phyloP scores from a whole-genome alignment of 2,888 invertebrate species.

The Platycheirus rosarum region DNA sequence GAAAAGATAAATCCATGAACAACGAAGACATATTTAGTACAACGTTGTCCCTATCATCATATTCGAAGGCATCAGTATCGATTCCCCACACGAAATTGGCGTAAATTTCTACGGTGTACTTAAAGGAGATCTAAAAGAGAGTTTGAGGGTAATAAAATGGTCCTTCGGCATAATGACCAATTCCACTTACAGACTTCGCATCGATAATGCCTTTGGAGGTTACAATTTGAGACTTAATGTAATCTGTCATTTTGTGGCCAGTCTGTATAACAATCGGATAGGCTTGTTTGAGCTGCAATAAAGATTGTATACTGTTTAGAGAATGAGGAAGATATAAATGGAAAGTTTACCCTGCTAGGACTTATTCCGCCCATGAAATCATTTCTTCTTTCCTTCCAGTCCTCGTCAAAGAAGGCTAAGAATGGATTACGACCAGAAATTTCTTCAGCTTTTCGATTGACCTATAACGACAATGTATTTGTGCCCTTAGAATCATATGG shows the following conservation, averaged over 20 bases:
- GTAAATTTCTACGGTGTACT: constrained; percentile 77
- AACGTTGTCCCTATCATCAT: constrained; percentile 69
- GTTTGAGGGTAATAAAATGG: constrained; percentile 30
- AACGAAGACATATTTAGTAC: constrained; percentile 75
- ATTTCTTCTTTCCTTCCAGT: constrained; percentile 76
- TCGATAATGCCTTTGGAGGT: constrained; percentile 74
- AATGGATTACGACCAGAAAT: constrained; percentile 77
- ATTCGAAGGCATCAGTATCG: constrained; percentile 77
- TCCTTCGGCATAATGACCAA: too few species aligned
- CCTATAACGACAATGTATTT: too few species aligned
- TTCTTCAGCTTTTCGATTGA: constrained; percentile 74
- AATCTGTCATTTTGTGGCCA: constrained; percentile 75
- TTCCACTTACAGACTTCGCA: constrained; percentile 77
- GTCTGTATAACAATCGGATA: constrained; percentile 77
- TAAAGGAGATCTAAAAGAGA: constrained; percentile 76
- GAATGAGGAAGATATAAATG: too few species aligned
- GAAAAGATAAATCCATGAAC: constrained; percentile 76
- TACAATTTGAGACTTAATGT: constrained; percentile 49
- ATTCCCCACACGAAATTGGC: constrained; percentile 80
- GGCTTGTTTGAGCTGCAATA: constrained; percentile 75
- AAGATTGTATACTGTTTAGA: too few species aligned
- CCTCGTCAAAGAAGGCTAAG: constrained; percentile 75
- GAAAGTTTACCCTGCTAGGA: constrained; percentile 18
- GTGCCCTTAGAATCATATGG: neutral
- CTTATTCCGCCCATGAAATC: constrained; percentile 75